phyloP scores from a whole-genome alignment of 2,113 vertebrate genomes.

The Aphelocoma coerulescens region DNA sequence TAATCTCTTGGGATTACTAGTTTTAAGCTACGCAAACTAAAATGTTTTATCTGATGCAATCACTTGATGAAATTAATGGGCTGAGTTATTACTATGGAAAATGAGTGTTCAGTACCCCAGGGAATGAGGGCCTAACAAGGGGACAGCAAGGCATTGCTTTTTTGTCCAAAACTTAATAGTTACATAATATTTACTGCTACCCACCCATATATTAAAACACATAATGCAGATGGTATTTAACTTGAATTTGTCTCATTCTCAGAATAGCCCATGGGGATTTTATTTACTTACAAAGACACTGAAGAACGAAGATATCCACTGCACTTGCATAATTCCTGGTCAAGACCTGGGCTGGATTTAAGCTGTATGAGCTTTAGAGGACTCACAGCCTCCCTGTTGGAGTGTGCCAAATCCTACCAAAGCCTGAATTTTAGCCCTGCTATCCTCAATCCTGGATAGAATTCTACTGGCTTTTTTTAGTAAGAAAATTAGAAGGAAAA shows the following conservation, averaged over 20 bases:
- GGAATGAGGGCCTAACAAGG: neutral
- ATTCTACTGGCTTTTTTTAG: neutral
- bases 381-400: neutral
- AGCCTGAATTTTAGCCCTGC: neutral
- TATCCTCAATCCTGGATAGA: neutral
- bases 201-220: conserved; percentile 22
- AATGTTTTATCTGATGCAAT: conserved; percentile 34
- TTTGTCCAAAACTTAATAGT: conserved; percentile 19
- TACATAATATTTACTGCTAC: conserved; percentile 37
- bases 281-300: neutral
- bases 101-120: neutral
- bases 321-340: neutral
- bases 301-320: neutral
- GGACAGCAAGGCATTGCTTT: neutral
- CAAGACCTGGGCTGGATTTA: neutral
- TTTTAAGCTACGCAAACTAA: neutral
- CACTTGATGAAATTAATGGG: conserved; percentile 13
- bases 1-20: conserved; percentile 22
- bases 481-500: neutral
- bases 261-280: neutral
- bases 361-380: neutral
- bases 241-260: neutral
- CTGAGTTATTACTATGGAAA: neutral
- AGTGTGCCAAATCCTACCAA: neutral
- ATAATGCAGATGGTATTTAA: conserved; percentile 22